phyloP scores from a whole-genome alignment of 92 coral and sea anemone genomes.

The Umimayanthus kanabou region DNA sequence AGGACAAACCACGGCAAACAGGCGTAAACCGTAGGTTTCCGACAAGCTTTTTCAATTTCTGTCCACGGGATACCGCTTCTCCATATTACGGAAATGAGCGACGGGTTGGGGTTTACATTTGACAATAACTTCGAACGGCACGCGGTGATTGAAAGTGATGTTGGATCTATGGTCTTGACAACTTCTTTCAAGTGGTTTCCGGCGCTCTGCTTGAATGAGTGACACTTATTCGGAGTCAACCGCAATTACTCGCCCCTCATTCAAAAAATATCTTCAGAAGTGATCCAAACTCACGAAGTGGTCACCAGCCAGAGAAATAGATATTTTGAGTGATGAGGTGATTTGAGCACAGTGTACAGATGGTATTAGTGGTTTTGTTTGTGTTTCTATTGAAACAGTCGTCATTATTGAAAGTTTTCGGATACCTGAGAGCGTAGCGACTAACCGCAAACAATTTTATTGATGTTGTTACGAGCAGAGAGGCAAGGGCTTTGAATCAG shows the following conservation, averaged over 20 bases:
- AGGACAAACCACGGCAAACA: neutral
- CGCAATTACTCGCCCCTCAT: neutral
- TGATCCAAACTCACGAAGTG: neutral
- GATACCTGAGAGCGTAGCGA: conserved; percentile 54
- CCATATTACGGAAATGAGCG: neutral
- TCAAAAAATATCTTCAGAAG: neutral
- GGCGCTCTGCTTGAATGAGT: conserved; percentile 7
- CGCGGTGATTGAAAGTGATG: conserved; percentile 29
- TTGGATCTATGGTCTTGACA: conserved; percentile 22
- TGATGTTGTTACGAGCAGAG: conserved; percentile 14
- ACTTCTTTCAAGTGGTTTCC: conserved; percentile 28
- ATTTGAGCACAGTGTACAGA: conserved; percentile 1
- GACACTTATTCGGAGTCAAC: conserved; percentile 20
- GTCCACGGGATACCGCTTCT: neutral
- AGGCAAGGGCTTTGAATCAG: neutral
- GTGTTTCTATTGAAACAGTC: conserved; percentile 64
- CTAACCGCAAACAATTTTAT: conserved; percentile 26
- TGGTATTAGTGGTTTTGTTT: conserved; percentile 57
- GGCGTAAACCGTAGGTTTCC: neutral
- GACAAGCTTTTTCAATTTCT: neutral
- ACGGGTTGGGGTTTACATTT: neutral
- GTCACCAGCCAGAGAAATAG: neutral
- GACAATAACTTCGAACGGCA: neutral
- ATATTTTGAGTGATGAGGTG: conserved; percentile 2
- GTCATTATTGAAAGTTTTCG: conserved; percentile 64